Evolutionary conservation across 2,888 invertebrate genomes (phyloP).

Genomic region (Drosophila paramelanica): DNA sequence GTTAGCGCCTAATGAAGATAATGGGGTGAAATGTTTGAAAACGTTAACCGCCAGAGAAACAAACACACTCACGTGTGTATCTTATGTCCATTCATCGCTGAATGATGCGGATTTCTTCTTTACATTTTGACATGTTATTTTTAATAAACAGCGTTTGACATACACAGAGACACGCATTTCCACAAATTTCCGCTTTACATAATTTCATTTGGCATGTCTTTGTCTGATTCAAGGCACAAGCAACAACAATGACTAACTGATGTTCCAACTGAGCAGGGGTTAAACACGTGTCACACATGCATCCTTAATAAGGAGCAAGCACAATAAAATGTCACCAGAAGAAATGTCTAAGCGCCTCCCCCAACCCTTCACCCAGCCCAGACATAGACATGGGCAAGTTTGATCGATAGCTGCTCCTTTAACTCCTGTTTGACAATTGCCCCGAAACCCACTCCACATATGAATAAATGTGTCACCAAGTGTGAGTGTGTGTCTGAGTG

Average conservation of each 20-base stretch:
- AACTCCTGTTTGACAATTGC: constrained; percentile 27
- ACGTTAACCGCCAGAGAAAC: constrained; percentile 30
- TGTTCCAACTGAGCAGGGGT: constrained; percentile 34
- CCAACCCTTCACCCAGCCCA: constrained; percentile 6
- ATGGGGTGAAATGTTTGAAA: constrained; percentile 70
- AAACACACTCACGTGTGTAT: constrained; percentile 10
- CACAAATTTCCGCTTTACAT: constrained; percentile 53
- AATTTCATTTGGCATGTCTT: constrained; percentile 55
- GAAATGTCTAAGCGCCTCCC: constrained; percentile 38
- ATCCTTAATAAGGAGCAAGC: constrained; percentile 52
- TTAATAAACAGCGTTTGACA: constrained; percentile 65
- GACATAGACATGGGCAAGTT: constrained; percentile 46
- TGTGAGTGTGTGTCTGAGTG: constrained; percentile 10
- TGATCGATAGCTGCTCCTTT: constrained; percentile 72
- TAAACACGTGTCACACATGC: constrained; percentile 70
- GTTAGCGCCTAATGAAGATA: constrained; percentile 79
- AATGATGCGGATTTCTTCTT: constrained; percentile 37
- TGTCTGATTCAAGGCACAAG: constrained; percentile 40
- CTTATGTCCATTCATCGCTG: constrained; percentile 59
- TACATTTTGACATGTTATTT: constrained; percentile 74
- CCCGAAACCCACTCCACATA: constrained; percentile 18
- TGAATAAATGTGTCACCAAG: constrained; percentile 22
- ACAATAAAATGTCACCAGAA: constrained; percentile 67
- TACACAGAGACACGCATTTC: neutral
- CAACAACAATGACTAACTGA: constrained; percentile 49